Evolutionary conservation across 1,140 invertebrate species (phyloP).

Genomic region (Anadara kagoshimensis): DNA sequence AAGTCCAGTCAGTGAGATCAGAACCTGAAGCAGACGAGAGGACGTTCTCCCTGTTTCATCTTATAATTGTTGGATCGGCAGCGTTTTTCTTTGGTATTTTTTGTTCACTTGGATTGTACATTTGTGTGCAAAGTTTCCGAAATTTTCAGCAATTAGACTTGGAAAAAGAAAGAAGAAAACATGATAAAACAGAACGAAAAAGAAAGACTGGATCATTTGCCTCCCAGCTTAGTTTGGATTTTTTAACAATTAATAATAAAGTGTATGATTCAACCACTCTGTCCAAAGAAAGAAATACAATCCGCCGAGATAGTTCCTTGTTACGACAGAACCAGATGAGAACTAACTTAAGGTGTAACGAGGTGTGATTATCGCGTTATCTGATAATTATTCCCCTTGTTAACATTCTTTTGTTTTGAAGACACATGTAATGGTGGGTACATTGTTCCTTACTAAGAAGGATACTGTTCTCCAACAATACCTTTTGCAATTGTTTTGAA

Average conservation of each 20-base stretch:
- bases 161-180: slow-evolving; percentile 26
- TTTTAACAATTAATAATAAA: slow-evolving; percentile 41
- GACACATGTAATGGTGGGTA: too few relatives aligned
- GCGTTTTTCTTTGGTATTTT: slow-evolving; percentile 56
- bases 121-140: slow-evolving; percentile 47
- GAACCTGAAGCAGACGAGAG: slow-evolving; percentile 1
- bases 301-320: too few relatives aligned
- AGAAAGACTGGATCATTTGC: slow-evolving; percentile 35
- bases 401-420: too few relatives aligned
- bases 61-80: slow-evolving; percentile 47
- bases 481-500: too few relatives aligned
- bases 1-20: not conserved
- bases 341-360: too few relatives aligned
- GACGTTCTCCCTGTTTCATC: slow-evolving; percentile 42
- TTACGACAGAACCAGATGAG: too few relatives aligned
- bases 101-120: slow-evolving; percentile 43
- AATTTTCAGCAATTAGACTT: slow-evolving; percentile 32
- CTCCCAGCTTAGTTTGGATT: slow-evolving; percentile 45
- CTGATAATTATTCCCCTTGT: too few relatives aligned
- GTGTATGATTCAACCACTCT: slow-evolving; percentile 30
- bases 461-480: too few relatives aligned
- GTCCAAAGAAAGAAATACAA: too few relatives aligned
- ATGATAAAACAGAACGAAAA: slow-evolving; percentile 19
- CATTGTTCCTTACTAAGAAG: too few relatives aligned
- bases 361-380: too few relatives aligned